Evolutionary conservation across 2,888 invertebrate genomes (phyloP), one percentile per base, ranked within the genome.

Genomic region (Portevinia maculata): DNA sequence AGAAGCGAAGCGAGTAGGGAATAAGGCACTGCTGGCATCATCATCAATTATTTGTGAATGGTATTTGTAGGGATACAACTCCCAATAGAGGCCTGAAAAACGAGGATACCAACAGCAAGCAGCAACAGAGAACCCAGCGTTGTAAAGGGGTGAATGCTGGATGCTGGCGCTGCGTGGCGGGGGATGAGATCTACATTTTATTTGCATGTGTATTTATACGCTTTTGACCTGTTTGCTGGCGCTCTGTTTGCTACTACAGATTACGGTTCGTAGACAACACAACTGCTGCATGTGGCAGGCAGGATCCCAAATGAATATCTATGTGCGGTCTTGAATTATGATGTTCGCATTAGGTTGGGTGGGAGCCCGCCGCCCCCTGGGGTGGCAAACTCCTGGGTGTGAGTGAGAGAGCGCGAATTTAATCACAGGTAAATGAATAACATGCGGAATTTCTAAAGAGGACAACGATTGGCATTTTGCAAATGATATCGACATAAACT

Each of bases 41-140:
- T 74, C 74, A 74, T 74, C 64, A 74, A 74, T 74, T 65, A 74
- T 74, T 74, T 74, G 64, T 57, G 44, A 55, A 64, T 64, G 46
- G 55, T 62, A 64, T 73, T 55, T 55, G 55, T 57, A 28, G 32
- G 53, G 17, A 37, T 13, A 11, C 19, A 30, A 30, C 6, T 7
- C 5, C n/a, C 15, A 9, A 21, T 17, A 37, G 48, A n/a, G 3
- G 13, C 9, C 7, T 8, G 21, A 11, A 44, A 13, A 41, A 21
- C 52, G 32, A 32, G 8, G 37, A n/a, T 39, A 39, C 37, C 50
- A 9, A 21, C 9, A 15, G 21, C 1, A 37, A n/a, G n/a, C n/a
- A n/a, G n/a, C n/a, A n/a, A n/a, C 15, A 37, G 11, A 37, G 13
- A 44, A 39, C 39, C 37, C 24, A 24, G 24, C 24, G 5, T 48